Conservation (phyloP, 2,888 invertebrate species). For the Therioaphis trifolii region DNA sequence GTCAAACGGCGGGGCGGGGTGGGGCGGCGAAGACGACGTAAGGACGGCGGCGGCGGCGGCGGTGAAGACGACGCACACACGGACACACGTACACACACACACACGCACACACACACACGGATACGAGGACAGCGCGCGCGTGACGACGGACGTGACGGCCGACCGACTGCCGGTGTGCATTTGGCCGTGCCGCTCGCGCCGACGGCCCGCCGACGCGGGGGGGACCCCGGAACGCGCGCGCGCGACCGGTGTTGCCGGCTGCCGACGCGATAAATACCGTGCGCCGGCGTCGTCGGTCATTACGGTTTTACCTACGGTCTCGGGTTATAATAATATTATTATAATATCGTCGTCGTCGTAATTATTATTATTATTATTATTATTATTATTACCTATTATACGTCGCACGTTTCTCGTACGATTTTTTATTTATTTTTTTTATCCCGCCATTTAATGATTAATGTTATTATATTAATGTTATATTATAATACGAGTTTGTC, state of each 20-base stretch:
- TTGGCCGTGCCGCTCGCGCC: constrained; percentile 45
- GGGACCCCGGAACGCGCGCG: constrained; percentile 42
- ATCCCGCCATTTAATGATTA: too few relatives aligned
- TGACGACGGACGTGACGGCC: constrained; percentile 50
- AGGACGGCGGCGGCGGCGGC: constrained; percentile 31
- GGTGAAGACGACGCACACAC: constrained; percentile 48
- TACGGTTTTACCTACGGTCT: background rate
- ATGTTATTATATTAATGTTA: too few relatives aligned
- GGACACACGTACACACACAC: constrained; percentile 53
- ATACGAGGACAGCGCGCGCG: constrained; percentile 19
- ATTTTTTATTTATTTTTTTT: too few relatives aligned
- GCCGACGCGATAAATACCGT: constrained; percentile 49
- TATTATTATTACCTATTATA: too few relatives aligned
- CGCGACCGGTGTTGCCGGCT: constrained; percentile 45
- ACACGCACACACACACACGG: constrained; percentile 26
- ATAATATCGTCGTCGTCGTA: too few relatives aligned
- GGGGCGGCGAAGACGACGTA: background rate
- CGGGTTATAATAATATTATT: too few relatives aligned
- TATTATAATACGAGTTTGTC: too few relatives aligned
- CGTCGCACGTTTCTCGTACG: too few relatives aligned
- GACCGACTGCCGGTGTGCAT: constrained; percentile 57
- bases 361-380: too few relatives aligned
- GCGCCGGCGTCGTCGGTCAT: background rate
- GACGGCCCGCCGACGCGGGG: constrained; percentile 21
- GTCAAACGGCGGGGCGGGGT: background rate